Percentiles rank a stretch among this genome's conserved stretches.
These are phyloP conservation scores for Anser brachyrhynchus DNA, from an alignment of 2,113 vertebrate species.

Conservation along the genomic window DNA sequence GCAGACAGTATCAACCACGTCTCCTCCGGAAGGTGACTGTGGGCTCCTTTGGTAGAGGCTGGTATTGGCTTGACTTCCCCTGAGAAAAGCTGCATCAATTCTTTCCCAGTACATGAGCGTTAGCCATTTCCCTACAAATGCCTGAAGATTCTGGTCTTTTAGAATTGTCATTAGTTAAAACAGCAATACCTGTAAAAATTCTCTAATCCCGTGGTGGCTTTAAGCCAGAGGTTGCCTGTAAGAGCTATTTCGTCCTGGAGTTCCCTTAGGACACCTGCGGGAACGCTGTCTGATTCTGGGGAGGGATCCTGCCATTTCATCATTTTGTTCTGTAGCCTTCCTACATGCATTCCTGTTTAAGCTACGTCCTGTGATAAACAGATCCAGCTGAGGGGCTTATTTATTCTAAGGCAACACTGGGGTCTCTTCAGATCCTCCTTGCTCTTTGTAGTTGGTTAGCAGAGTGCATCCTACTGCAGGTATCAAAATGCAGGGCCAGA, in stretches of 20 bases:
- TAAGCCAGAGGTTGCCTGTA: background rate
- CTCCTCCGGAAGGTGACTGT: background rate
- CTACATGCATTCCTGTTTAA: background rate
- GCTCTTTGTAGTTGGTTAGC: slow-evolving; percentile 13
- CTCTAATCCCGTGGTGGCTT: background rate
- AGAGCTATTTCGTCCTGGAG: background rate
- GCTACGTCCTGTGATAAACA: background rate
- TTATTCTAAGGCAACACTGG: background rate
- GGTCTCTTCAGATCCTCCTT: background rate
- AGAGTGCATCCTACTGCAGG: background rate
- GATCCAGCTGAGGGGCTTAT: background rate
- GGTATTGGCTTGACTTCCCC: background rate
- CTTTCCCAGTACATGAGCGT: background rate
- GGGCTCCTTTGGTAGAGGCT: background rate
- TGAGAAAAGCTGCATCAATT: background rate
- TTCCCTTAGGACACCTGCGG: accelerated
- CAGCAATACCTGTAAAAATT: background rate
- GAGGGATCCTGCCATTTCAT: background rate
- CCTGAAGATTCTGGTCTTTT: background rate
- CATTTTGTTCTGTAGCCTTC: background rate
- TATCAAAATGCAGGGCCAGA: background rate
- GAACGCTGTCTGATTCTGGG: background rate
- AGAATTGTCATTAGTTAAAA: background rate
- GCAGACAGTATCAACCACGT: background rate
- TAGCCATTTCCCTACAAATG: background rate